A percentile compares a stretch with the other conserved stretches of the same genome.
These are phyloP conservation scores for Oncorhynchus gorbuscha DNA, from an alignment of 2,113 vertebrate genomes.

Conservation along the genomic window DNA sequence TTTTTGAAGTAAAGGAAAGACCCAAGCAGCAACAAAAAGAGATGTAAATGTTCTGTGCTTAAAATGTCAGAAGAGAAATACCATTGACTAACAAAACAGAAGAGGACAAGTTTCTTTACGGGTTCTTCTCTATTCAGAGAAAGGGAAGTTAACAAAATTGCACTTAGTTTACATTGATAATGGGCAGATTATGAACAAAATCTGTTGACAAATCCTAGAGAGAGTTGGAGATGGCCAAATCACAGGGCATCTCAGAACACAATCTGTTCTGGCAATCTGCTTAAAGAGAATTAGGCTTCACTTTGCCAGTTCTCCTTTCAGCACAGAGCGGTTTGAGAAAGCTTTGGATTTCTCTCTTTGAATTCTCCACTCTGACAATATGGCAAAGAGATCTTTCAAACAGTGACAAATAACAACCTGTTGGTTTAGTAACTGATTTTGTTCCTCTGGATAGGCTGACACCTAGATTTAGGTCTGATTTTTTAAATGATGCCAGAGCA, in stretches of 20 bases:
- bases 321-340: slow-evolving; percentile 4
- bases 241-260: slow-evolving; percentile 53
- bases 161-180: slow-evolving; percentile 45
- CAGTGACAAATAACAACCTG: background rate
- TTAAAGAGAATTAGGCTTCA: slow-evolving; percentile 37
- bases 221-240: slow-evolving; percentile 49
- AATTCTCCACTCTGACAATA: background rate
- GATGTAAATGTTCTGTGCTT: no score
- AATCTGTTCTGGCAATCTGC: slow-evolving; percentile 68
- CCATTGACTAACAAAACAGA: no score
- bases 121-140: background rate
- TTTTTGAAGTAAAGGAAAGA: no score
- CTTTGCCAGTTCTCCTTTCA: slow-evolving; percentile 38
- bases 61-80: no score
- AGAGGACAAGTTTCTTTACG: no score
- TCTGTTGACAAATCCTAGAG: slow-evolving; percentile 56
- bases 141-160: slow-evolving; percentile 2
- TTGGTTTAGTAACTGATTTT: background rate
- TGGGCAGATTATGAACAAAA: slow-evolving; percentile 29
- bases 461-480: background rate
- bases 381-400: background rate
- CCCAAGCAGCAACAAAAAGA: no score
- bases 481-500: background rate
- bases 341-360: background rate
- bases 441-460: background rate